Base-by-base conservation (phyloP, 1,140 invertebrate genomes). In the Onthophagus taurus region DNA sequence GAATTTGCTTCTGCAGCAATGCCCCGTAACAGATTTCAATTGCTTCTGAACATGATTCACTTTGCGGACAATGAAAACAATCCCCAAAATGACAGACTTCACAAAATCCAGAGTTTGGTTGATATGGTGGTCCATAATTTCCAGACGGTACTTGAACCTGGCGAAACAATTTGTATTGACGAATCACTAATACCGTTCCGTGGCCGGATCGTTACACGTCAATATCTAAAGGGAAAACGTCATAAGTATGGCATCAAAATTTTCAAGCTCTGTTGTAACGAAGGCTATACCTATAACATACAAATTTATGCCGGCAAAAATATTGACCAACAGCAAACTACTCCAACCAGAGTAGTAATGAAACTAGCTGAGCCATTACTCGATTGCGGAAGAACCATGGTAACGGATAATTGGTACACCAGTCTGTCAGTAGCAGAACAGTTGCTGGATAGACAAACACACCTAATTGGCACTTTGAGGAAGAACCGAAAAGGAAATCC, bases 381-480 rank as follows among this genome's bases (percentile, higher is more conserved):
- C 17, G 29, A 59, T 50, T 51, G 45, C 35, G 60, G 59, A 12
- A 57, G 64, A 44, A 51, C 57, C 13, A 21, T 70, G 4, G 54
- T 55, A 24, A 58, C 61, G 1, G 64, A 69, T 41, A 68, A 68
- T 49, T 70, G 52, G 36, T 68, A 69, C 45, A 68, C 61, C 8
- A 62, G 56, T 29, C 34, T 63, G 13, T 41, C 52, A 18, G 45
- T 70, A 13, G 59, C 59, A 2, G 20, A 58, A 16, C 53, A 57
- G 45, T 49, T 70, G 20, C 49, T 64, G 20, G 5, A 44, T 6
- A 55, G 52, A 20, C 50, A 49, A 45, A 49, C 31, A 7, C 43
- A 45, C 37, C 35, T 38, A 34, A n/a, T 20, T 26, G 31, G 43
- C 19, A 45, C 30, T 12, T 31, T 45, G 11, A 34, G 47, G 14